These are phyloP conservation scores for Aramus guarauna DNA, from an alignment of 2,113 vertebrate species.

Conservation along the genomic window DNA sequence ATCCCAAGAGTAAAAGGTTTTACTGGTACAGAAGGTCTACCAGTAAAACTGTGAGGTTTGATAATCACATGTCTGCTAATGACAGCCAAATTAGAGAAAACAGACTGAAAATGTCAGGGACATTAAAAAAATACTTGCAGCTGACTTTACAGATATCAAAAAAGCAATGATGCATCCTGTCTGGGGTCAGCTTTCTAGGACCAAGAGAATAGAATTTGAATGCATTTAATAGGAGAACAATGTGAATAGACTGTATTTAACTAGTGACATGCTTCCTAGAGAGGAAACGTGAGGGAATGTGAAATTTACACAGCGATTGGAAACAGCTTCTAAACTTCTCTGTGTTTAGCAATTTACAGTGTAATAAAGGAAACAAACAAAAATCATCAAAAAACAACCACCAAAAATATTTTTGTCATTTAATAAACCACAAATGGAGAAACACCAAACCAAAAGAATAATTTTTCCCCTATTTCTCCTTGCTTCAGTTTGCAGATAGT, in stretches of 20 bases:
- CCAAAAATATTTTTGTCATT: not conserved
- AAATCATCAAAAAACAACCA: not conserved
- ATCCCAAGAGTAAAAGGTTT: not conserved
- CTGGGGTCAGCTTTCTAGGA: constrained; percentile 32
- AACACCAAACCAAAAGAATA: not conserved
- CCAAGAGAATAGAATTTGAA: not conserved
- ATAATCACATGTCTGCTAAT: not conserved
- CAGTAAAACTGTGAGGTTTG: not conserved
- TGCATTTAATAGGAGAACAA: not conserved
- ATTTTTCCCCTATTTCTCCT: not conserved
- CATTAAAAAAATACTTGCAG: constrained; percentile 9
- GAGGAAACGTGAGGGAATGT: not conserved
- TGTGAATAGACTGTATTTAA: not conserved
- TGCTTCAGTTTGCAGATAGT: not conserved
- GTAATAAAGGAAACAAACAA: not conserved
- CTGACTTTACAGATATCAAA: constrained; percentile 31
- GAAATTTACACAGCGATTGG: not conserved
- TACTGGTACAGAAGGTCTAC: not conserved
- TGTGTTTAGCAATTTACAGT: not conserved
- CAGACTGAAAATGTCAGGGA: constrained; percentile 20
- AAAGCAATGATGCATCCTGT: not conserved
- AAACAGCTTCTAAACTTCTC: not conserved
- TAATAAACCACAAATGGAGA: not conserved
- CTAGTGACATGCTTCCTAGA: not conserved
- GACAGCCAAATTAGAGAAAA: constrained; percentile 27